Evolutionary conservation across 2,113 vertebrate genomes (phyloP).

Genomic region (Macrotis lagotis): DNA sequence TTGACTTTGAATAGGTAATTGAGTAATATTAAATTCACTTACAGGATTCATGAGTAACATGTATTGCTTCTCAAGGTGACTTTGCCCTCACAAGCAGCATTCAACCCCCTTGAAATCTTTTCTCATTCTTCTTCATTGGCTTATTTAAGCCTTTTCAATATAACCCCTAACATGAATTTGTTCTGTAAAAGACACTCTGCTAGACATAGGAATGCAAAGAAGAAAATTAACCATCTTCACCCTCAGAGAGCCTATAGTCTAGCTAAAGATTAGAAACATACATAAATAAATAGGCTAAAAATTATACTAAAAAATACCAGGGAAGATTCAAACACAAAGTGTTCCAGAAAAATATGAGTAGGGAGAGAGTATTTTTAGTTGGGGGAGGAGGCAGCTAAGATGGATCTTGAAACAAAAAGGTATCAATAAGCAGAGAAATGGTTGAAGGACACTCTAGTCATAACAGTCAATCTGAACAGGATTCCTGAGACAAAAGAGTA

Average conservation of each 20-base stretch:
- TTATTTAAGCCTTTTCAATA: background rate
- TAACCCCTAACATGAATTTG: background rate
- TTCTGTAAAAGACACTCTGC: background rate
- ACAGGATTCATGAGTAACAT: conserved; percentile 3
- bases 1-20: conserved; percentile 27
- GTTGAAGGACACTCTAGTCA: background rate
- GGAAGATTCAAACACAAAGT: background rate
- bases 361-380: background rate
- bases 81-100: background rate
- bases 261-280: background rate
- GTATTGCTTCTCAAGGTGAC: background rate
- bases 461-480: background rate
- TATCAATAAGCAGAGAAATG: background rate
- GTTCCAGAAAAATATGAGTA: background rate
- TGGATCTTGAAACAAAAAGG: background rate
- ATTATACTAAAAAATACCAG: background rate
- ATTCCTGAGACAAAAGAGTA: background rate
- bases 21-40: conserved; percentile 19
- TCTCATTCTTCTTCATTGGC: background rate
- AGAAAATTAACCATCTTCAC: background rate
- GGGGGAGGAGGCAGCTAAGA: background rate
- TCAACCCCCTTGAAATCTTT: background rate
- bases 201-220: background rate
- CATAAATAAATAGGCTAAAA: background rate
- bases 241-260: background rate